Base-by-base conservation (phyloP, 2,113 vertebrate genomes). In the Corythaixoides concolor region DNA sequence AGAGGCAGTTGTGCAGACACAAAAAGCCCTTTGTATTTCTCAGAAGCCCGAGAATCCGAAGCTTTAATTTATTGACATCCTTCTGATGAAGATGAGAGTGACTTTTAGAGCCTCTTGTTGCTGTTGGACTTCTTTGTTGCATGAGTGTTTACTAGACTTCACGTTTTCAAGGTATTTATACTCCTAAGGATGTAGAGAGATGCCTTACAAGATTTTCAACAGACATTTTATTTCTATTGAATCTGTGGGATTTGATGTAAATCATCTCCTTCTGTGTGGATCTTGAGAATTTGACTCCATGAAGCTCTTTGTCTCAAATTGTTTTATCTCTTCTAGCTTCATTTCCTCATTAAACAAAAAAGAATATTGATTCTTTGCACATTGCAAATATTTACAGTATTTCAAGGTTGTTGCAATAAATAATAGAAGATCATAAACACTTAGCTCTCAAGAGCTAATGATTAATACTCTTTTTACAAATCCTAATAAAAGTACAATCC, bases 41-140 rank as follows among this genome's bases (percentile, higher is more conserved):
- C 22, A 76, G 41, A 88, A 85, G n/a, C 24, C 49, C 69, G 32
- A 55, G 26, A 68, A 95, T 74, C 27, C 64, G 35, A 74, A 39
- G 73, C 64, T 52, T 87, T 90, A 32, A 73, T 82, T 95, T 87
- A 89, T n/a, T 85, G 56, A 47, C 39, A 26, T 53, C 30, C 11
- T 67, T 75, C 68, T 92, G 76, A 78, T 33, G 27, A 93, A 85
- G 69, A 78, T 21, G 24, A 39, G 41, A 85, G 24, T n/a, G 68
- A 78, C 32, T 67, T 86, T 62, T 84, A 75, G 33, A 84, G 49
- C 22, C n/a, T 89, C 28, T 64, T 74, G 11, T 35, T 83, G 4
- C 26, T 50, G 21, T 24, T 75, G 49, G 23, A 43, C 22, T 56
- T 52, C 45, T 74, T 82, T 84, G 41, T 62, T 88, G n/a, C 11